Evolutionary conservation across 2,888 invertebrate genomes (phyloP), one percentile per base, ranked within the genome.

Genomic region (Oligia latruncula): DNA sequence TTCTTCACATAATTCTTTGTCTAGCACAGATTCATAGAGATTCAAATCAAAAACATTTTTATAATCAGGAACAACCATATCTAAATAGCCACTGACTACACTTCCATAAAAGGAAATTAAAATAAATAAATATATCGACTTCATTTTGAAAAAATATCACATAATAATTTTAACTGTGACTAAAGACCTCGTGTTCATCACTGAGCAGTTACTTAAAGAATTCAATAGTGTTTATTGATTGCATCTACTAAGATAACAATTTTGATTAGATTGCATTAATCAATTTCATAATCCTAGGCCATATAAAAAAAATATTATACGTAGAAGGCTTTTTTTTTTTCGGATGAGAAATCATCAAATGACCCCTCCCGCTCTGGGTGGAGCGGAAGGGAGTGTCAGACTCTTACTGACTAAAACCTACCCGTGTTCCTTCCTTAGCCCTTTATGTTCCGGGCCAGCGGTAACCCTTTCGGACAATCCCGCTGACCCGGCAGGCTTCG

Each of bases 11-110:
- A 93, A 75, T 74, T 93, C 91, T 13, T 91, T 75, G 89, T 96
- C 92, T 62, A 96, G 83, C 20, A 94, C 95, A 74, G 91, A 88
- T 82, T 94, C 90, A 85, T 92, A 95, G 55, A 95, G 90, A 77
- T 93, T 91, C 60, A 86, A 83, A 87, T 96, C 93, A 79, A 95
- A 94, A 15, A 88, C 91, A 74, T 88, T 84, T 84, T 92, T 92
- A 62, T 84, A 46, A 67, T 85, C 88, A 4, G 91, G 90, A 35
- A 87, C 81, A n/a, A 87, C 82, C 72, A 89, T 75, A 23, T 90
- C 89, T 4, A 91, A 58, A 75, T 87, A 82, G 8, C 87, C 91
- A 55, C 13, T 73, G 9, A 85, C 85, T 15, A 70, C 4, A 52
- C 49, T 60, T 2, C 72, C 72, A 62, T 75, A 55, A 1, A 75